These are phyloP conservation scores for Thunnus albacares DNA, from an alignment of 2,797 vertebrate species.

Conservation along the genomic window DNA sequence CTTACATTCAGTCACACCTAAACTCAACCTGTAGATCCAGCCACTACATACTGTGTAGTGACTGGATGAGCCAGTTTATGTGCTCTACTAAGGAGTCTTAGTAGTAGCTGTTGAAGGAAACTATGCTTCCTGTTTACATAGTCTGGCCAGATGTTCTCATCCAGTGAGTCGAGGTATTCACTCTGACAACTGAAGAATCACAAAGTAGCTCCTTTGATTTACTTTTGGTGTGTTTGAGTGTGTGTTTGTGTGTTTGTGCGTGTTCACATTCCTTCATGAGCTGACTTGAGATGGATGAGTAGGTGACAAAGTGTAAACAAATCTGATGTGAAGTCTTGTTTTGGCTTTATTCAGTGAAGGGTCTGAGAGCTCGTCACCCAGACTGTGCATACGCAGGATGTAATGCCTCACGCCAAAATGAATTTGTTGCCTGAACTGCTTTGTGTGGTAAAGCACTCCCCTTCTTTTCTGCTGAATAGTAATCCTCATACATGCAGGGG, in stretches of 20 bases:
- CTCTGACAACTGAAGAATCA: slow-evolving; percentile 32
- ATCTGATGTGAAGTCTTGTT: slow-evolving; percentile 42
- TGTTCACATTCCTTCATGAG: slow-evolving; percentile 19
- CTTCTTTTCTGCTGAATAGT: background rate
- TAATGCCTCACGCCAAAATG: slow-evolving; percentile 50
- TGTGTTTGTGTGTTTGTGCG: slow-evolving; percentile 2
- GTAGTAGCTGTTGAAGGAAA: slow-evolving; percentile 34
- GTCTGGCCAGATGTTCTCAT: slow-evolving; percentile 31
- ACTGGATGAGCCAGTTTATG: slow-evolving; percentile 8
- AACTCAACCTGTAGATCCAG: background rate
- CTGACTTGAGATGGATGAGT: slow-evolving; percentile 31
- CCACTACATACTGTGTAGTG: background rate
- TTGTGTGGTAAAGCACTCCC: slow-evolving; percentile 14
- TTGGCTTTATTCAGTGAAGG: slow-evolving; percentile 24
- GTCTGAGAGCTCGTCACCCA: slow-evolving; percentile 41
- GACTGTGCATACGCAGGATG: slow-evolving; percentile 36
- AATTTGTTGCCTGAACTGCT: slow-evolving; percentile 53
- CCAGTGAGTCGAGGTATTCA: slow-evolving; percentile 12
- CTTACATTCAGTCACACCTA: background rate
- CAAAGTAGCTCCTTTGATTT: slow-evolving; percentile 34
- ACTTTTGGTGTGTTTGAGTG: background rate
- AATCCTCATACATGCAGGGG: slow-evolving; percentile 33
- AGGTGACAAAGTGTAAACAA: background rate
- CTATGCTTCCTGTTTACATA: slow-evolving; percentile 51
- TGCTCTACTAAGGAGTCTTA: slow-evolving; percentile 20